Conservation (phyloP, 2,113 vertebrate species). For the Pelvicachromis taeniatus region DNA sequence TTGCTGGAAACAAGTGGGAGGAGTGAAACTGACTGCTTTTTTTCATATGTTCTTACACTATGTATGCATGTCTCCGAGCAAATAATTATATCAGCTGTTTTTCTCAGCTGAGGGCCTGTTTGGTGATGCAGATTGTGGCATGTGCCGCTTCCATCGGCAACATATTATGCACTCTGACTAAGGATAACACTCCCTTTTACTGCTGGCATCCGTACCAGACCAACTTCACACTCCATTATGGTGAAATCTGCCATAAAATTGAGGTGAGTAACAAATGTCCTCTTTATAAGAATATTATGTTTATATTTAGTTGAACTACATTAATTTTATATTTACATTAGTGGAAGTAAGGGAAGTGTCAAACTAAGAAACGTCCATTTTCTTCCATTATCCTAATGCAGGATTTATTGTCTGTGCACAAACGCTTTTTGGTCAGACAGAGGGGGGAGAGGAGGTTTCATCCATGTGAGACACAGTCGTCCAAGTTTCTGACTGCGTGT, state of each 20-base stretch:
- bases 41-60: neutral
- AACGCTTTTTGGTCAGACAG: too few relatives aligned
- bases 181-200: accelerated
- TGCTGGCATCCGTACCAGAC: accelerated
- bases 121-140: constrained; percentile 65
- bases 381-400: neutral
- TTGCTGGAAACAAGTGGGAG: neutral
- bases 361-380: neutral
- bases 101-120: constrained; percentile 65
- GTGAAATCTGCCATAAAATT: neutral
- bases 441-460: too few relatives aligned
- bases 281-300: neutral
- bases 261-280: constrained; percentile 3
- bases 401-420: neutral
- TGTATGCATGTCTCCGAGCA: neutral
- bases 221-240: accelerated
- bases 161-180: neutral
- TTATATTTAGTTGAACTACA: neutral
- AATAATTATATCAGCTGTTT: neutral
- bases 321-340: neutral
- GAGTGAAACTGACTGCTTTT: neutral
- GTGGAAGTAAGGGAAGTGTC: neutral
- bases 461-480: too few relatives aligned
- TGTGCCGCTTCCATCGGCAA: constrained; percentile 8
- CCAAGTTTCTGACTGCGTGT: too few relatives aligned